Conservation (phyloP, 2,888 invertebrate genomes). For the Seladonia tumulorum region DNA sequence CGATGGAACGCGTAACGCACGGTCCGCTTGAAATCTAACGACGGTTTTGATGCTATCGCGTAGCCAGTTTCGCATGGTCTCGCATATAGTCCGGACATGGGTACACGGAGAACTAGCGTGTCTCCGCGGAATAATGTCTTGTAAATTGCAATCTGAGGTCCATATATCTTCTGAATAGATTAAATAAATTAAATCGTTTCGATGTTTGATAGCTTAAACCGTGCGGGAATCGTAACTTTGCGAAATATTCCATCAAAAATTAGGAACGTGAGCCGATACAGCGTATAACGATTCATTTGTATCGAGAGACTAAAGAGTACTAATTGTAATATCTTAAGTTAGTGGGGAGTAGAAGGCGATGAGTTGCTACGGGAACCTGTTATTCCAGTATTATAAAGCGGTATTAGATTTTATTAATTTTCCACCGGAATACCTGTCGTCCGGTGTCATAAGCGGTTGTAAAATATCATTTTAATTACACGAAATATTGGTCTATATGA, state of each 20-base stretch:
- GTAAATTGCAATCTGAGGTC: constrained; percentile 1
- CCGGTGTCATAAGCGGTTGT: neutral
- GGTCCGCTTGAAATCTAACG: constrained; percentile 32
- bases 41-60: constrained; percentile 14
- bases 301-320: neutral
- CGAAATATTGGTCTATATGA: neutral
- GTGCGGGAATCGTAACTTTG: neutral
- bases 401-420: neutral
- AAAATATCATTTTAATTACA: neutral
- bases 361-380: neutral
- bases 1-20: constrained; percentile 24
- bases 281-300: neutral
- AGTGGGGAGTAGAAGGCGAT: neutral
- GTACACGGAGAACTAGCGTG: neutral
- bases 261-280: neutral
- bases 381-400: neutral
- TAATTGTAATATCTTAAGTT: neutral
- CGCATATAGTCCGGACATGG: neutral
- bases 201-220: neutral
- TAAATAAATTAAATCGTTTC: neutral
- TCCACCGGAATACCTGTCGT: neutral
- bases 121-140: neutral
- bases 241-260: neutral
- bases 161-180: neutral
- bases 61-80: neutral